phyloP scores from a whole-genome alignment of 2,888 invertebrate genomes.

The Oasisia sp. region DNA sequence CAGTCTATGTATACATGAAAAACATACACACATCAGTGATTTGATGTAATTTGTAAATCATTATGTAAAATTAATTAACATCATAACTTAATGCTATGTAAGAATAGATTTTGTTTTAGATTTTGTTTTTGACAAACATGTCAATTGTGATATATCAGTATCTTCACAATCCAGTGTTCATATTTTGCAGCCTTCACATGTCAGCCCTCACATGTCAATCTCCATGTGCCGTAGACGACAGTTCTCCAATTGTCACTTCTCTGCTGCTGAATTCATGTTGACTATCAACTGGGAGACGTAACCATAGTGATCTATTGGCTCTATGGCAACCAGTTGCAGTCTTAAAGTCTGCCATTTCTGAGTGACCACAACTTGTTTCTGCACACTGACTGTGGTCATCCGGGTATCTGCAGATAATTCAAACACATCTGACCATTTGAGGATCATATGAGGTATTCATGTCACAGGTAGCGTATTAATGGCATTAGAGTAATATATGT shows the following conservation, averaged over 20 bases:
- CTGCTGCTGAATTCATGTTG: neutral
- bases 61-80: too few species aligned
- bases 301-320: neutral
- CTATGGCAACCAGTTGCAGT: neutral
- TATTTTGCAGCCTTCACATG: too few species aligned
- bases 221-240: neutral
- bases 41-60: too few species aligned
- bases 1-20: too few species aligned
- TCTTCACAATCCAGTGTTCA: too few species aligned
- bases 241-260: neutral
- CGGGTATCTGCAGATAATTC: neutral
- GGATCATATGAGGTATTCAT: neutral
- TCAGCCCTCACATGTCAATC: neutral
- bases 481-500: too few species aligned
- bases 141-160: too few species aligned
- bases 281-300: neutral
- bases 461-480: too few species aligned
- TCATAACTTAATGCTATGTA: too few species aligned
- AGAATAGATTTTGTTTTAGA: too few species aligned
- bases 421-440: neutral
- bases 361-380: neutral
- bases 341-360: neutral
- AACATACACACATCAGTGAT: too few species aligned
- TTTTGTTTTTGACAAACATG: too few species aligned
- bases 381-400: neutral